Evolutionary conservation across 1,140 invertebrate genomes (phyloP), one percentile per base, ranked within the genome.

Genomic region (Pseudomyrmex dendroicus): DNA sequence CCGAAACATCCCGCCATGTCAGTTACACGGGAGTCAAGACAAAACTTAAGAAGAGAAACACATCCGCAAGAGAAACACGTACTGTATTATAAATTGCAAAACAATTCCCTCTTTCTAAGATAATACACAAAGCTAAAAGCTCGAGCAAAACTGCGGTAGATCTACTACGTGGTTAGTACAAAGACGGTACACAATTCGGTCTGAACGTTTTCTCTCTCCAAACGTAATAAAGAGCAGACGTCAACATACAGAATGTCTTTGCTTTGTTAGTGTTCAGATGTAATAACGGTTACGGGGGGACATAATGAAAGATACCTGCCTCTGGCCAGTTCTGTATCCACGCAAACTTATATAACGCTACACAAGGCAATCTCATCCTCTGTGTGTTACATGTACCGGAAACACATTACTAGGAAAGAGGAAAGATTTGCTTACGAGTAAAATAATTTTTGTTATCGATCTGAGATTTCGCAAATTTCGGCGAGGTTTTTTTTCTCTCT

Each of bases 321-420:
- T 93, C 94, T 95, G 94, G 95, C 95, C 94, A 95, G 92, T 95
- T 95, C 95, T 95, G 94, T 94, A 92, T 93, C 84, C 87, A 92
- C 92, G 87, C 89, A 87, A 76, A 90, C 90, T 92, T 92, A 92
- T 35, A 35, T 78, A 89, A 90, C 73, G 82, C 89, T 91, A 92
- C 0, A 35, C 35, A 44, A 15, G 5, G 50, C 61, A 62, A 89
- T 80, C 2, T 77, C 77, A 77, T 89, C 88, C 84, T 86, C 86
- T 77, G 70, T 35, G 35, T 35, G 35, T 86, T 66, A 86, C 64
- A 66, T 83, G 64, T 89, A 78, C 87, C 80, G 46, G 70, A 84
- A 84, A 57, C 72, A 84, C 44, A 72, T 52, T 44, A 61, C 8
- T 59, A 9, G 22, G 44, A 78, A 50, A 70, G 20, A 72, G 54